phyloP scores from a whole-genome alignment of 2,888 invertebrate species.

The Brassicogethes aeneus region DNA sequence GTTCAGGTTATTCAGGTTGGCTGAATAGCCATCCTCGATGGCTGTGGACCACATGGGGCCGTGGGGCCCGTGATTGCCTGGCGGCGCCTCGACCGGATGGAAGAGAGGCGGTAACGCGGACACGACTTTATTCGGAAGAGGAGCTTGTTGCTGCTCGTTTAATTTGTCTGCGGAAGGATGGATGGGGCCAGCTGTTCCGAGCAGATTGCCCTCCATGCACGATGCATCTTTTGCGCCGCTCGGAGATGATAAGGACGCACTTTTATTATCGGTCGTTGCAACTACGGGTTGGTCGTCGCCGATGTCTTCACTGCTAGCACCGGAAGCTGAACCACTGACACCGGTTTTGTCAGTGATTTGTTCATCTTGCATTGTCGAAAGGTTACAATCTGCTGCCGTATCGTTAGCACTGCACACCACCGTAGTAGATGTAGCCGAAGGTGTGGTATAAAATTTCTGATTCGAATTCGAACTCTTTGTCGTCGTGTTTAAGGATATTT shows the following conservation, averaged over 20 bases:
- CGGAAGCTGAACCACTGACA: constrained; percentile 8
- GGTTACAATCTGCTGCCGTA: constrained; percentile 13
- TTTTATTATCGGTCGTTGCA: background rate
- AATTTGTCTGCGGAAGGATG: constrained; percentile 30
- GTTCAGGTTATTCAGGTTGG: constrained; percentile 34
- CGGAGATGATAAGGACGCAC: background rate
- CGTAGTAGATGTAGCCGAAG: constrained; percentile 23
- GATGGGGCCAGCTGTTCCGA: constrained; percentile 20
- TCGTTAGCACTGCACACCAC: constrained; percentile 15
- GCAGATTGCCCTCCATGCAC: constrained; percentile 11
- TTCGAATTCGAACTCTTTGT: constrained; percentile 32
- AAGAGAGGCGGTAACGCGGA: constrained; percentile 29
- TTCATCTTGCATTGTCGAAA: constrained; percentile 41
- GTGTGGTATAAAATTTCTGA: constrained; percentile 38
- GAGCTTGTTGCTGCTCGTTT: constrained; percentile 27
- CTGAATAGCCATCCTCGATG: constrained; percentile 37
- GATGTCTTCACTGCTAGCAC: constrained; percentile 21
- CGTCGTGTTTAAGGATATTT: constrained; percentile 35
- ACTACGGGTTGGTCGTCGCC: constrained; percentile 12
- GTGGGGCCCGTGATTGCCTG: constrained; percentile 24
- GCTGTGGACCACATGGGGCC: constrained; percentile 39
- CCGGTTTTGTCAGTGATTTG: constrained; percentile 35
- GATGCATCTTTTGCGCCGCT: constrained; percentile 1
- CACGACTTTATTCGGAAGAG: constrained; percentile 14
- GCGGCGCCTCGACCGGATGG: constrained; percentile 30